Evolutionary conservation across 2,113 vertebrate species (phyloP), one percentile per base, ranked within the genome.

Genomic region (Lota lota): DNA sequence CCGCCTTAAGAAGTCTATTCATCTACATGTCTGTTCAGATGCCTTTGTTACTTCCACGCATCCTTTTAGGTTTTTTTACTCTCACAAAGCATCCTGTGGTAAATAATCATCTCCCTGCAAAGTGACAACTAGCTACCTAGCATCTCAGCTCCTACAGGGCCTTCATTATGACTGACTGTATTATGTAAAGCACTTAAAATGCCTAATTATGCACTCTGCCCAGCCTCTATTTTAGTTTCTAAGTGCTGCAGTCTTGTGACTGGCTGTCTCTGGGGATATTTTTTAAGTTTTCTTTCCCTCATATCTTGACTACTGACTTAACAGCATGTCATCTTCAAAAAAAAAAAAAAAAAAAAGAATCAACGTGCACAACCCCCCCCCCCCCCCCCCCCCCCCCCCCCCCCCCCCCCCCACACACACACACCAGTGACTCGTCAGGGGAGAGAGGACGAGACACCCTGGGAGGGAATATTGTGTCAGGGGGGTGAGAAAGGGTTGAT

Each of bases 171-270:
- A 87, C 78, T 83, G 81, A 84, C 85, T 87, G 77, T 85, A 87
- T 88, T 87, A 89, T 86, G 88, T 88, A 85, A 89, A 90, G 85
- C 83, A 90, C 85, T 87, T 88, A 90, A 90, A 91, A 90, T 88
- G 83, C 82, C 85, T 89, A 90, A 90, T 91, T 91, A 88, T 85
- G 84, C 85, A 87, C 81, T 69, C 67, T 83, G 83, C 82, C 80
- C 75, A 68, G 75, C 40, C 84, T 87, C 86, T 89, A 85, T 90
- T 91, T 89, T 86, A 86, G 83, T 81, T 84, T 77, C 79, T 90
- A 86, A 87, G 88, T 85, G 85, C 84, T 81, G 75, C 85, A 88
- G 87, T 87, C 83, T 73, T 83, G 82, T 87, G 84, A 88, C 82
- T 88, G 88, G 88, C 83, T 79, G 71, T 88, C 90, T 83, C 74